These are phyloP conservation scores for Limosa lapponica DNA, from an alignment of 2,797 vertebrate species.

Conservation along the genomic window DNA sequence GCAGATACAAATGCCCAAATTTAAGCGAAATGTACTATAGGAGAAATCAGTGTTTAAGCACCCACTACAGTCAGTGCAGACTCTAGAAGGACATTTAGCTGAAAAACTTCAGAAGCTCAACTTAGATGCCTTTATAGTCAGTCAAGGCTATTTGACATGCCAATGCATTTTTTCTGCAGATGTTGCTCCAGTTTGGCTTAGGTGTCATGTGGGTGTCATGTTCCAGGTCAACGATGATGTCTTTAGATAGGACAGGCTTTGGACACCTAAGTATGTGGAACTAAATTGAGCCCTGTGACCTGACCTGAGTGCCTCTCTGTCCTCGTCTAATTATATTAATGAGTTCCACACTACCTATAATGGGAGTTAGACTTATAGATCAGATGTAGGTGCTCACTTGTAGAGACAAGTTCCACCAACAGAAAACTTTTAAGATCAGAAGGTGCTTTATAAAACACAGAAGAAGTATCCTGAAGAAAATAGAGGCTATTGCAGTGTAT, in stretches of 20 bases:
- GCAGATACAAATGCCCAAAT: neutral
- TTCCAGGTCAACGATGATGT: neutral
- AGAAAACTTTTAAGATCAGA: neutral
- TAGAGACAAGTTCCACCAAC: neutral
- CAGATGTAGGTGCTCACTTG: neutral
- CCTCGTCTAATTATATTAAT: neutral
- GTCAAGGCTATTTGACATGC: neutral
- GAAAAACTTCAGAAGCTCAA: neutral
- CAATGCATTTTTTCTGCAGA: neutral
- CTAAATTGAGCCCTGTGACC: neutral
- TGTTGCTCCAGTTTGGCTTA: neutral
- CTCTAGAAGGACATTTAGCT: neutral
- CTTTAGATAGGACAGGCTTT: neutral
- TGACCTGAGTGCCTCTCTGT: neutral
- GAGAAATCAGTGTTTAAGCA: neutral
- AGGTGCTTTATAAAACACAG: neutral
- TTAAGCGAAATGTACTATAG: neutral
- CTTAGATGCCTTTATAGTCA: neutral
- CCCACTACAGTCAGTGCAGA: neutral
- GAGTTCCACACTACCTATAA: neutral
- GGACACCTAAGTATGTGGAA: neutral
- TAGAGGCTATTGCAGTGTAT: neutral
- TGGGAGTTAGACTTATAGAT: neutral
- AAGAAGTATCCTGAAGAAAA: neutral
- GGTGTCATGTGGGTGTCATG: fast-evolving